Percentiles rank a stretch among this genome's conserved stretches.
Conservation (phyloP, 2,113 vertebrate genomes). For the Notothenia rossii region DNA sequence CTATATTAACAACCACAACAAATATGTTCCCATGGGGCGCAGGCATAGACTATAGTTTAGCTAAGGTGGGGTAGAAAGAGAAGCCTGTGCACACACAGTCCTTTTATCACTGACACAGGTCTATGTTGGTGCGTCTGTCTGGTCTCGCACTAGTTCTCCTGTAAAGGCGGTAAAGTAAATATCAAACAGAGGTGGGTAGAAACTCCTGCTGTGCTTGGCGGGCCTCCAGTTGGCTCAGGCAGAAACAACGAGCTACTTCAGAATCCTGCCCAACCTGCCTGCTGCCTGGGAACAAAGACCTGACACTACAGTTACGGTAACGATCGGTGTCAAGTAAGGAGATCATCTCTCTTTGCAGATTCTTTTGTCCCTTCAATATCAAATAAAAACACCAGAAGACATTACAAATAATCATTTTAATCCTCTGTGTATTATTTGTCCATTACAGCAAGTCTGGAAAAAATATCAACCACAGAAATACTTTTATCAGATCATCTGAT, state of each 20-base stretch:
- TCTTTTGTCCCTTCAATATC: background rate
- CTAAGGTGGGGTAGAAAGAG: slow-evolving; percentile 53
- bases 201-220: slow-evolving; percentile 83
- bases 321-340: slow-evolving; percentile 12
- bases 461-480: slow-evolving; percentile 42
- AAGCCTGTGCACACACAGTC: slow-evolving; percentile 45
- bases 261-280: slow-evolving; percentile 79
- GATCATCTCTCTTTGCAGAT: background rate
- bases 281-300: slow-evolving; percentile 76
- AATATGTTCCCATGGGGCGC: slow-evolving; percentile 20
- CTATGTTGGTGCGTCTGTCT: slow-evolving; percentile 77
- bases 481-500: slow-evolving; percentile 43
- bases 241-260: slow-evolving; percentile 72
- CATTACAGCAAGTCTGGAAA: slow-evolving; percentile 13
- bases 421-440: slow-evolving; percentile 10
- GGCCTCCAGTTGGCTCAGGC: slow-evolving; percentile 79
- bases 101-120: slow-evolving; percentile 65
- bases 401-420: slow-evolving; percentile 18
- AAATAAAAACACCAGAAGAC: slow-evolving; percentile 35
- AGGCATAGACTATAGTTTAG: slow-evolving; percentile 48
- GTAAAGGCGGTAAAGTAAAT: slow-evolving; percentile 84
- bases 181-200: slow-evolving; percentile 82
- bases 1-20: slow-evolving; percentile 24
- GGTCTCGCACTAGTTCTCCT: slow-evolving; percentile 73
- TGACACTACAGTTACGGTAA: slow-evolving; percentile 45